Conservation (phyloP, 1,140 invertebrate genomes). For the Tribolium madens region DNA sequence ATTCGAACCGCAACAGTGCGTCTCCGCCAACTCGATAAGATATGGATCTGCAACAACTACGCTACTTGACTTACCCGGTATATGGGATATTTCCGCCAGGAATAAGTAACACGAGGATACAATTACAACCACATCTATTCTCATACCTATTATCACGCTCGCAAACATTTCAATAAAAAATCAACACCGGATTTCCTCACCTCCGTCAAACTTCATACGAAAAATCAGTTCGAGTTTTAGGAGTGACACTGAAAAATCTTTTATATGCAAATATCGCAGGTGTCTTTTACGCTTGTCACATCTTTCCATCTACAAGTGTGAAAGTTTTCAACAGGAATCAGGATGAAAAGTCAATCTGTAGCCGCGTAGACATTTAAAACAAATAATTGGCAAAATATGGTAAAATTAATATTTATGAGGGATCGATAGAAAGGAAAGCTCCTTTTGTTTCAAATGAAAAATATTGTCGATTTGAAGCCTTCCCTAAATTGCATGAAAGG, state of each 20-base stretch:
- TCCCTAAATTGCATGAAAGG: constrained; percentile 1
- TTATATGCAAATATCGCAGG: constrained; percentile 37
- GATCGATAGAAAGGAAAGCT: neutral
- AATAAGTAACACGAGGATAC: constrained; percentile 17
- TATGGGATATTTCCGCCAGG: constrained; percentile 34
- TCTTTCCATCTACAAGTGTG: constrained; percentile 16
- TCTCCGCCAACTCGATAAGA: constrained; percentile 23
- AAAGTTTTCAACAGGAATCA: constrained; percentile 1
- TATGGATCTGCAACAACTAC: constrained; percentile 17
- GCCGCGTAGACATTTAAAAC: too few species aligned
- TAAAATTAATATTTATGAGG: neutral
- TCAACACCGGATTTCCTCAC: neutral
- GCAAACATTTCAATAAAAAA: neutral
- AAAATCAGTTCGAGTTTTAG: constrained; percentile 32
- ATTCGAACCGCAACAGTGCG: constrained; percentile 35
- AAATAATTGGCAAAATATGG: too few species aligned
- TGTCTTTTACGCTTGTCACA: constrained; percentile 38
- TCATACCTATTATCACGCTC: neutral
- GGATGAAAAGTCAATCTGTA: neutral
- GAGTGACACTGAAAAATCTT: constrained; percentile 29
- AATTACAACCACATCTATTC: constrained; percentile 7
- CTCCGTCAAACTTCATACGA: neutral
- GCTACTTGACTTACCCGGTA: constrained; percentile 2
- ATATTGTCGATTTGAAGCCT: neutral
- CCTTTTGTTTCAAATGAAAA: constrained; percentile 4